Conservation (phyloP, 1,140 invertebrate species). For the Lordiphosa mommai region DNA sequence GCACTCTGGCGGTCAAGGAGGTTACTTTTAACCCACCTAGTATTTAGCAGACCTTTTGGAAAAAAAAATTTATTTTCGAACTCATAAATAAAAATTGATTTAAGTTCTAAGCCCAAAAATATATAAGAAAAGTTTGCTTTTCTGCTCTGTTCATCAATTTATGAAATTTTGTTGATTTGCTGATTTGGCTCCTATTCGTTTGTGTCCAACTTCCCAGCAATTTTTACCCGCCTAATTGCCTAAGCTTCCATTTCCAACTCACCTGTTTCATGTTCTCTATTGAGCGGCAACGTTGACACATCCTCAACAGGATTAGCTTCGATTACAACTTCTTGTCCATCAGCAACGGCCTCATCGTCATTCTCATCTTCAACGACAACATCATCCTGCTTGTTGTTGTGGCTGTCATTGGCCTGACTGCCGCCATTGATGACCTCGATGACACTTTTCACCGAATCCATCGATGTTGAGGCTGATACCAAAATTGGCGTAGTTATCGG, state of each 20-base stretch:
- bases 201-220: no score
- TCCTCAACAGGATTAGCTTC: conserved; percentile 30
- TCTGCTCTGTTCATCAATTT: no score
- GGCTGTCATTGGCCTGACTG: conserved; percentile 14
- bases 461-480: conserved; percentile 71
- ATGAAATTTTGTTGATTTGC: no score
- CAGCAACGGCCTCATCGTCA: conserved; percentile 6
- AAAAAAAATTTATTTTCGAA: no score
- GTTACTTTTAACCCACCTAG: no score
- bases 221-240: no score
- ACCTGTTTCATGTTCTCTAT: conserved; percentile 69
- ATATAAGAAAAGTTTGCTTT: no score
- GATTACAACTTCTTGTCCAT: conserved; percentile 8
- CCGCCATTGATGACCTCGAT: conserved; percentile 61
- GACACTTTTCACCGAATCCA: conserved; percentile 76
- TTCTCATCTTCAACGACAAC: conserved; percentile 9
- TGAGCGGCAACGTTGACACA: conserved; percentile 51
- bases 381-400: conserved; percentile 20
- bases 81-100: no score
- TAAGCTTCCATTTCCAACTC: conserved; percentile 17
- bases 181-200: no score
- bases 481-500: conserved; percentile 67
- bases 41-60: no score
- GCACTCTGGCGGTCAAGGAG: no score
- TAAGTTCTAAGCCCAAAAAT: no score